A percentile compares a stretch with the other conserved stretches of the same genome.
Conservation (phyloP, 1,140 invertebrate species). For the Diorhabda sublineata region DNA sequence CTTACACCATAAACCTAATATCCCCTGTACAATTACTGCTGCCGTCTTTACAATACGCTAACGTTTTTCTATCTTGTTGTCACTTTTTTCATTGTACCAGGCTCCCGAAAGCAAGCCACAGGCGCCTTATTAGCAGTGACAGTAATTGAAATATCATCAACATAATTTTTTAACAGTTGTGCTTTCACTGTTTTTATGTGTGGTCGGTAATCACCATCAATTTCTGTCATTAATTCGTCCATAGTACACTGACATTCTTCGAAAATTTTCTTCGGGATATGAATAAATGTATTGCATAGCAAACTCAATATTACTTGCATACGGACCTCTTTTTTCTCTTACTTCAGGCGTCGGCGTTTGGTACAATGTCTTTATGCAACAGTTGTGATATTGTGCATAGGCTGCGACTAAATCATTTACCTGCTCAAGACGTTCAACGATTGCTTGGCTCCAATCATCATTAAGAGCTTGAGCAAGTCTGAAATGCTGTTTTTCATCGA, state of each 20-base stretch:
- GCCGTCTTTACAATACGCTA: not conserved
- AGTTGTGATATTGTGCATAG: slow-evolving; percentile 13
- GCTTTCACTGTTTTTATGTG: slow-evolving; percentile 6
- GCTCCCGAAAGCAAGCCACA: not conserved
- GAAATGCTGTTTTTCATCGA: not conserved
- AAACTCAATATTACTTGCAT: slow-evolving; percentile 3
- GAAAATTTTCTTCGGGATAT: slow-evolving; percentile 9
- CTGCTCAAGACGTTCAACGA: slow-evolving; percentile 10
- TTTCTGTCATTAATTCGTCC: slow-evolving; percentile 12
- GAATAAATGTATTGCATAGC: slow-evolving; percentile 16
- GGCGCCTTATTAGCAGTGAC: not conserved
- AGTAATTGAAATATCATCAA: not conserved
- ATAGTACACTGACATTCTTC: not conserved
- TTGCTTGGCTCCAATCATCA: not conserved
- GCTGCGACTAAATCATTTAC: slow-evolving; percentile 18
- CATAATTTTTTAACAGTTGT: slow-evolving; percentile 19
- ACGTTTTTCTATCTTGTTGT: not conserved
- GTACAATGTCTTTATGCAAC: slow-evolving; percentile 12
- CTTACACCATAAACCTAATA: not conserved
- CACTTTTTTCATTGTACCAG: not conserved
- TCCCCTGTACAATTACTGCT: not conserved
- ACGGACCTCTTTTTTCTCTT: not conserved
- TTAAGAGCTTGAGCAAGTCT: too few relatives aligned
- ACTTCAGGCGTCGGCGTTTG: not conserved
- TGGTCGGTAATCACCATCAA: slow-evolving; percentile 12